phyloP scores from a whole-genome alignment of 2,113 vertebrate species.

The Hystrix cristata region DNA sequence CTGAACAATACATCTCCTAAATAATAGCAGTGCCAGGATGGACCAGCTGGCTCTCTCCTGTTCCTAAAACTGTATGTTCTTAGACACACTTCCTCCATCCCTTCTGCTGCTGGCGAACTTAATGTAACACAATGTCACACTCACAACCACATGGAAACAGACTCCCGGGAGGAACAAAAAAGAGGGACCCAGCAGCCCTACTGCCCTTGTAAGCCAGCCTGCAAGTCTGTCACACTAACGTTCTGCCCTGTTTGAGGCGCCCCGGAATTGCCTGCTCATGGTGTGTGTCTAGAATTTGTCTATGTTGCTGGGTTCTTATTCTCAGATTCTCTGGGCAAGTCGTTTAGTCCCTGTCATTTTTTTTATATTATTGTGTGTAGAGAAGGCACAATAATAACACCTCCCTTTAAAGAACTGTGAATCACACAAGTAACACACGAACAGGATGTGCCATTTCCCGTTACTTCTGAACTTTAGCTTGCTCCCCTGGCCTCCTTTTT shows the following conservation, averaged over 20 bases:
- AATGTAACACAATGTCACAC: neutral
- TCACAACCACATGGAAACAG: neutral
- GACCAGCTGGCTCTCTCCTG: conserved; percentile 40
- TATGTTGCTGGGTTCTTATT: neutral
- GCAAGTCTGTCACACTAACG: neutral
- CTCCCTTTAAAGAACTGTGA: neutral
- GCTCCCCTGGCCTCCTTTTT: neutral
- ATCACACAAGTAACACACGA: neutral
- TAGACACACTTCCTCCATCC: conserved; percentile 62
- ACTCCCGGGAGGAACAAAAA: conserved; percentile 2
- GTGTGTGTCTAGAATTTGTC: neutral
- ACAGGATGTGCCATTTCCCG: neutral
- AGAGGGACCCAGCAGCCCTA: neutral
- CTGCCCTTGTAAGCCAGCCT: neutral
- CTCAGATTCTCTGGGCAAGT: neutral
- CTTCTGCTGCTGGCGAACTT: conserved; percentile 22
- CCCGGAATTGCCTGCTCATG: neutral
- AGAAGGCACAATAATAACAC: neutral
- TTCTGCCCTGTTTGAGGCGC: neutral
- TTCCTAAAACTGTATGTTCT: conserved; percentile 75
- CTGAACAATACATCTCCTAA: conserved; percentile 55
- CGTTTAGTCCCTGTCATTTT: neutral
- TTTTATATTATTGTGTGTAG: conserved; percentile 3
- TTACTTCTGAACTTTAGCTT: neutral
- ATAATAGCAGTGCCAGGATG: conserved; percentile 39